Base-by-base conservation (phyloP, 2,797 vertebrate genomes). In the Vespertilio murinus region DNA sequence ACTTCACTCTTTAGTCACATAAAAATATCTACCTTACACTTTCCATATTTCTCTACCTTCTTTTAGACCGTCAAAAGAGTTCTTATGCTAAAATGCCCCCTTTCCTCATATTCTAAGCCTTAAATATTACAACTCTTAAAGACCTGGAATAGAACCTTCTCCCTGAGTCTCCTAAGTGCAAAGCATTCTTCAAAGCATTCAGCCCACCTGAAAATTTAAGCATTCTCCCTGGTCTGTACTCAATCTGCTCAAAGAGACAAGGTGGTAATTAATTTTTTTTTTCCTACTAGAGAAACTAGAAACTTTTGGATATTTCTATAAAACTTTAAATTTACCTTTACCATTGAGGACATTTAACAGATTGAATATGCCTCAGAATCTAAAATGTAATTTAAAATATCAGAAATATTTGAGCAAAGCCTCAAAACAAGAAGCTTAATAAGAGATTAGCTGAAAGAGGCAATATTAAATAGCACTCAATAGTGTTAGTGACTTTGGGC, bases 311-410 rank as follows among this genome's bases (percentile, higher is more conserved):
- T 92, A 18, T 65, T 88, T 79, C 52, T 88, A 11, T 61, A 87
- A 70, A 25, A 61, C 17, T 8, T 47, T 42, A 88, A 79, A 84
- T 79, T 84, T 71, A 73, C 45, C 25, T 91, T 83, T 54, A 85
- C 6, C 65, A 79, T 7, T 73, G 22, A 92, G 20, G 28, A 71
- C 49, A 84, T 69, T 87, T 35, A 91, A 94, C 5, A 91, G 52
- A 61, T 4, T 42, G 38, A 67, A 70, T 45, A 82, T 45, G 38
- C n/a, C n/a, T 47, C 30, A 83, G 64, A 47, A 80, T 49, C 28
- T 85, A 93, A 67, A 80, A 74, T 33, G 40, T 3, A 74, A 93
- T 90, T 65, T n/a, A 42, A 92, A 94, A 75, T 71, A 47, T 28
- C 18, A 52, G 88, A 84, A 84, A 83, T 79, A 73, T 89, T 56